Base-by-base conservation (phyloP, 1,140 invertebrate genomes). In the Dendroctonus ponderosae region DNA sequence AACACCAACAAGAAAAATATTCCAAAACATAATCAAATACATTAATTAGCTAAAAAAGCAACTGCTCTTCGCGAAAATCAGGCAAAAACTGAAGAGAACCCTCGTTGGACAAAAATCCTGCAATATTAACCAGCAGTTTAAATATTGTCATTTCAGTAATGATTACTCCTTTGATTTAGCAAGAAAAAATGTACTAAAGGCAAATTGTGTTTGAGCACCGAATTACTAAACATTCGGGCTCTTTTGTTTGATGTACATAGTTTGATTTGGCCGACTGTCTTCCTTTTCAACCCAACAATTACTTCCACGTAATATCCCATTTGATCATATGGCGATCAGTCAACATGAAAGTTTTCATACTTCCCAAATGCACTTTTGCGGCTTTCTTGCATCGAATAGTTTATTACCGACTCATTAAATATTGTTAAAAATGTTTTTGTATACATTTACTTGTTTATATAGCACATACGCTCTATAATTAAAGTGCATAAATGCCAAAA, bases 221-320 rank as follows among this genome's bases (percentile, higher is more conserved):
- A 26, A 26, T 26, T 26, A 26, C 26, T 26, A 1, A 26, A 26
- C 26, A 26, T 26, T 26, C 26, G 3, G 26, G 26, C 26, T 3
- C 3, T 26, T 26, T 26, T 26, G 26, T 26, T 26, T 26, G 26
- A 3, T 26, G 26, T 26, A 26, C 4, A 26, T 9, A 26, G 9
- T 52, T 52, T 52, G 14, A 37, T 6, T 52, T 52, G 50, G 50
- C 37, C 50, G 50, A 52, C 50, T 52, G 50, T 52, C 50, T 52
- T 52, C 50, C 50, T 52, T 37, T 52, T 26, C 26, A 1, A 26
- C 26, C 26, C 26, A 26, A 26, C 26, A 26, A 26, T 26, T 26
- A 26, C 26, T 26, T 26, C 26, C 26, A 26, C 26, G 26, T 26
- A 26, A 26, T 26, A 26, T 26, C 26, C 26, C 26, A 26, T 26